These are phyloP conservation scores for Papilio machaon DNA, from an alignment of 1,140 invertebrate genomes.

Conservation along the genomic window DNA sequence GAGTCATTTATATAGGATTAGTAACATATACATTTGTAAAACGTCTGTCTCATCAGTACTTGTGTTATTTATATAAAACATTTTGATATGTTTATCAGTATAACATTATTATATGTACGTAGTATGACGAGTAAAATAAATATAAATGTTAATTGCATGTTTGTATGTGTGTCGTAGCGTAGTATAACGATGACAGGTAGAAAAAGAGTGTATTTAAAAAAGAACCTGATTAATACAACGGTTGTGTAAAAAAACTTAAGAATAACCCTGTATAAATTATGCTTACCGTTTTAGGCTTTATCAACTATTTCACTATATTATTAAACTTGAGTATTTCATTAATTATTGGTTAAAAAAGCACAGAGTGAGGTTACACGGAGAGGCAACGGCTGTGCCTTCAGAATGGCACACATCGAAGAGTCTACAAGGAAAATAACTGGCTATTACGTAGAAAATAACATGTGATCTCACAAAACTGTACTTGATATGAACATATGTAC, in stretches of 20 bases:
- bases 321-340: conserved; percentile 76
- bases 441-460: conserved; percentile 65
- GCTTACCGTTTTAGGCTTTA: conserved; percentile 72
- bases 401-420: conserved; percentile 76
- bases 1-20: conserved; percentile 67
- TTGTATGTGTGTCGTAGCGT: neutral
- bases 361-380: conserved; percentile 71
- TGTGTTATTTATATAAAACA: conserved; percentile 26
- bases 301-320: conserved; percentile 69
- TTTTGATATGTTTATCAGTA: conserved; percentile 36
- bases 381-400: conserved; percentile 73
- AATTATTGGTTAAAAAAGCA: conserved; percentile 70
- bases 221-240: conserved; percentile 40
- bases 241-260: conserved; percentile 63
- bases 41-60: conserved; percentile 8
- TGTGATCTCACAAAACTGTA: conserved; percentile 73
- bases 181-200: conserved; percentile 42
- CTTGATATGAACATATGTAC: conserved; percentile 75
- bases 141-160: conserved; percentile 45
- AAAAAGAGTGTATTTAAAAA: conserved; percentile 40
- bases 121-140: conserved; percentile 33
- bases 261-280: conserved; percentile 82
- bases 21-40: conserved; percentile 42
- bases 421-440: conserved; percentile 66
- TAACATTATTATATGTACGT: conserved; percentile 28